These are phyloP conservation scores for Eumeta japonica DNA, from an alignment of 1,140 invertebrate genomes.

Conservation along the genomic window DNA sequence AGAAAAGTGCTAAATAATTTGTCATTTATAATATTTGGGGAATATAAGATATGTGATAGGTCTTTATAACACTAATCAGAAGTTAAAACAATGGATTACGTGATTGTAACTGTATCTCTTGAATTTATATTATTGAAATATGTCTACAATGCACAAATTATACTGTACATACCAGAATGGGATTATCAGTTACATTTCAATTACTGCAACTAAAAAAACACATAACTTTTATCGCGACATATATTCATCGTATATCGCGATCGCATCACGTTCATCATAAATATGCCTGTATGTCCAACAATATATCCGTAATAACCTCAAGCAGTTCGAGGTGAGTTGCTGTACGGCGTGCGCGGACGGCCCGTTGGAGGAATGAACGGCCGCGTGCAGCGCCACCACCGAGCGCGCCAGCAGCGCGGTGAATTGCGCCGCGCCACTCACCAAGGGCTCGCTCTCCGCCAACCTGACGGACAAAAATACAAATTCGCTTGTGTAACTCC, in stretches of 20 bases:
- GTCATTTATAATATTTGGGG: neutral
- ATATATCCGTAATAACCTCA: no score
- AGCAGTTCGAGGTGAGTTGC: constrained; percentile 68
- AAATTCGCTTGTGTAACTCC: no score
- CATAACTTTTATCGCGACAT: neutral
- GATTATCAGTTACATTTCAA: neutral
- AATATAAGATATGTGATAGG: neutral
- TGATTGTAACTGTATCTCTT: no score
- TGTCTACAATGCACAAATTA: no score
- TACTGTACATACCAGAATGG: no score
- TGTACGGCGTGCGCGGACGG: constrained; percentile 38
- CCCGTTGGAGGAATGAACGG: constrained; percentile 19
- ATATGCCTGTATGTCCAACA: neutral
- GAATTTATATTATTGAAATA: no score
- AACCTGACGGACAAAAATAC: constrained; percentile 52
- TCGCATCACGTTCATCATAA: no score
- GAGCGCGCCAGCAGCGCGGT: constrained; percentile 76
- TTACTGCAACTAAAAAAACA: neutral
- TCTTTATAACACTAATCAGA: no score
- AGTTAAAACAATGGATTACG: no score
- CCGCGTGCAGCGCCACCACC: constrained; percentile 56
- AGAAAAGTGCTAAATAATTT: neutral
- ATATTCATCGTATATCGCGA: neutral
- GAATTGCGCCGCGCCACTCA: constrained; percentile 84
- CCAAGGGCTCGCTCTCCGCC: constrained; percentile 80